A percentile compares a stretch with the other conserved stretches of the same genome.
Evolutionary conservation across 1,140 invertebrate species (phyloP).

Genomic region (Solenopsis fugax): DNA sequence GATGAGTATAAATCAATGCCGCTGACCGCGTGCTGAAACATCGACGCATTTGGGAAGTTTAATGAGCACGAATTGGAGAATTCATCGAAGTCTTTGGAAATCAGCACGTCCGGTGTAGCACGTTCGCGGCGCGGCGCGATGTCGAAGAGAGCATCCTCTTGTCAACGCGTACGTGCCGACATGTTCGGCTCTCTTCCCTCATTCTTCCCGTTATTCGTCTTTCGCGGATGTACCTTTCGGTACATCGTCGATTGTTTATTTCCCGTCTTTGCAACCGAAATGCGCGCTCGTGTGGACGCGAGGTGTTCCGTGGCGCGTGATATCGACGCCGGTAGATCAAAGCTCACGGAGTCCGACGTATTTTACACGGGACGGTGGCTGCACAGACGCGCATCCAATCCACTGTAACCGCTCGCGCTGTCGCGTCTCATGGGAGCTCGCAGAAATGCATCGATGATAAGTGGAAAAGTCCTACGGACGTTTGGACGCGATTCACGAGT

Average conservation of each 20-base stretch:
- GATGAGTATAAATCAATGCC: slow-evolving; percentile 32
- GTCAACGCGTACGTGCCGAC: slow-evolving; percentile 24
- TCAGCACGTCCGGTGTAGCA: slow-evolving; percentile 20
- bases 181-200: background rate
- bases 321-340: slow-evolving; percentile 82
- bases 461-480: slow-evolving; percentile 56
- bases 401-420: slow-evolving; percentile 20
- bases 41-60: slow-evolving; percentile 12
- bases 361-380: slow-evolving; percentile 41
- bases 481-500: slow-evolving; percentile 15
- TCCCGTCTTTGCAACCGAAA: slow-evolving; percentile 71
- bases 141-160: background rate
- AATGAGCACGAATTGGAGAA: slow-evolving; percentile 34
- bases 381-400: background rate
- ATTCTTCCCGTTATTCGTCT: background rate
- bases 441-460: slow-evolving; percentile 14
- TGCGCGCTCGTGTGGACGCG: slow-evolving; percentile 77
- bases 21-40: background rate
- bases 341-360: slow-evolving; percentile 72
- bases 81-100: slow-evolving; percentile 11
- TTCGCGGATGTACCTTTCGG: background rate
- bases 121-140: background rate
- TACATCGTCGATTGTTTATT: slow-evolving; percentile 69
- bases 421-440: slow-evolving; percentile 26
- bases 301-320: slow-evolving; percentile 71